Evolutionary conservation across 2,888 invertebrate genomes (phyloP).

Genomic region (Sesia apiformis): DNA sequence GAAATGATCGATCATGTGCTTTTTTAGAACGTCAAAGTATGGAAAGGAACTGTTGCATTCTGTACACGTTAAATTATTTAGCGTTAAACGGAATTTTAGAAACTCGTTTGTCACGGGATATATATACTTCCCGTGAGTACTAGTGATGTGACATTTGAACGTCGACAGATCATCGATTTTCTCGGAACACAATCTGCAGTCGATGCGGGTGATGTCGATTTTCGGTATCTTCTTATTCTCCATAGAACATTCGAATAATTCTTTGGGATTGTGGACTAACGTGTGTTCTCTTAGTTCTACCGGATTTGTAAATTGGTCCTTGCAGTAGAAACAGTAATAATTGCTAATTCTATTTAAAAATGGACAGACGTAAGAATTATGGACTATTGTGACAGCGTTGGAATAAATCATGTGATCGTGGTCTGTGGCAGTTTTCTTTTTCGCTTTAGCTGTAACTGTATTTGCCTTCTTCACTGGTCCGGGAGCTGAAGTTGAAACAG

Average conservation of each 20-base stretch:
- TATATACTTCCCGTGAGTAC: constrained; percentile 26
- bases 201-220: constrained; percentile 56
- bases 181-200: constrained; percentile 48
- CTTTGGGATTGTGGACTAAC: constrained; percentile 39
- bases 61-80: constrained; percentile 43
- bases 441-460: constrained; percentile 12
- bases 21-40: constrained; percentile 50
- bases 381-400: constrained; percentile 45
- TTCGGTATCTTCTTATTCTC: constrained; percentile 55
- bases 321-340: constrained; percentile 60
- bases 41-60: constrained; percentile 48
- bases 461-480: constrained; percentile 7
- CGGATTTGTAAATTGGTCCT: constrained; percentile 55
- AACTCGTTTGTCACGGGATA: constrained; percentile 47
- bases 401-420: constrained; percentile 40
- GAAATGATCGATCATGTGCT: constrained; percentile 58
- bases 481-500: constrained; percentile 10
- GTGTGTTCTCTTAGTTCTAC: constrained; percentile 52
- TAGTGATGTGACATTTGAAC: constrained; percentile 40
- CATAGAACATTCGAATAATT: constrained; percentile 38
- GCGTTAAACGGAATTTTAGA: constrained; percentile 42
- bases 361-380: constrained; percentile 52
- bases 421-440: constrained; percentile 20
- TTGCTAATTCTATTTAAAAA: constrained; percentile 53
- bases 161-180: constrained; percentile 42